phyloP scores from a whole-genome alignment of 2,113 vertebrate species.

The Rhegmatorhina hoffmannsi region DNA sequence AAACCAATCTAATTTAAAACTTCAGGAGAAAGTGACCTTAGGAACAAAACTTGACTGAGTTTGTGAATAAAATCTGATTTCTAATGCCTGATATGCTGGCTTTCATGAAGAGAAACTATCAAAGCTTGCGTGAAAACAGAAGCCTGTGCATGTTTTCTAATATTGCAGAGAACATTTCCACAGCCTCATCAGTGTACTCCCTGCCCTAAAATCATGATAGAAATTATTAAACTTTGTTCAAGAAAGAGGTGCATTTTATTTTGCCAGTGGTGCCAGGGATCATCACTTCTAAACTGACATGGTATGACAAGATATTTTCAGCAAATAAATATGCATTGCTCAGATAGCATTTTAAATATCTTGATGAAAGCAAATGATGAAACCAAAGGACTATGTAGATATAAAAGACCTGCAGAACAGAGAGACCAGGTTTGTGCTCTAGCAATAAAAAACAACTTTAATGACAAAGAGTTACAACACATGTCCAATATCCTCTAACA shows the following conservation, averaged over 20 bases:
- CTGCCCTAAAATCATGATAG: background rate
- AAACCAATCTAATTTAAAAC: background rate
- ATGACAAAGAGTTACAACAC: background rate
- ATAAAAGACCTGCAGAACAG: background rate
- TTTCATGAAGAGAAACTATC: background rate
- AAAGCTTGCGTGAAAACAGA: background rate
- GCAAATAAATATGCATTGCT: background rate
- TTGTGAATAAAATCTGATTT: background rate
- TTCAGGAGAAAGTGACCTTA: background rate
- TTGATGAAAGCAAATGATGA: conserved; percentile 6
- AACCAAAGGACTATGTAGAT: background rate
- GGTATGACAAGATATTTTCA: background rate
- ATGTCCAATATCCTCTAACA: conserved; percentile 9
- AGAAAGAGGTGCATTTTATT: background rate
- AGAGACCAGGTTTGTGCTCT: background rate
- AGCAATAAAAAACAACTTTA: background rate
- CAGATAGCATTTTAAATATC: background rate
- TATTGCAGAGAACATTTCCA: background rate
- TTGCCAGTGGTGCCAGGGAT: background rate
- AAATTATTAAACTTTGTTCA: background rate
- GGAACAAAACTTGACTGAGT: background rate
- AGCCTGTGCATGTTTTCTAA: background rate
- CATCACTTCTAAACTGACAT: background rate
- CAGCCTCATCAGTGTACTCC: background rate
- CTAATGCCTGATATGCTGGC: background rate